These are phyloP conservation scores for Macrophya annulata DNA, from an alignment of 2,888 invertebrate genomes.

Conservation along the genomic window DNA sequence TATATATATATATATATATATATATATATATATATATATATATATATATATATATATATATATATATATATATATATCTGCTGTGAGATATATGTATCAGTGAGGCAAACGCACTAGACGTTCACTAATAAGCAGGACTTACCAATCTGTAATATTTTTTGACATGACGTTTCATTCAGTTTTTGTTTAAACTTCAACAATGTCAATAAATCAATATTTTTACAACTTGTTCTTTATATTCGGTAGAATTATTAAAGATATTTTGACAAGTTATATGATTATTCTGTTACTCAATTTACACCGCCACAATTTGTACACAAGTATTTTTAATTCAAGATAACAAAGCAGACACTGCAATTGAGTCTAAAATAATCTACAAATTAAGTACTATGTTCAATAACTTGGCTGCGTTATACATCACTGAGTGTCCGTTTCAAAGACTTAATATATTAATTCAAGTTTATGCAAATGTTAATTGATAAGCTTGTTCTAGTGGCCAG, in stretches of 20 bases:
- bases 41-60: too few relatives aligned
- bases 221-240: neutral
- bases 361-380: neutral
- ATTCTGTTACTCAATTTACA: neutral
- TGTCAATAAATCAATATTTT: neutral
- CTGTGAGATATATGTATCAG: conserved; percentile 46
- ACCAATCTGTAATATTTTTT: conserved; percentile 68
- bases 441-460: neutral
- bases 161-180: conserved; percentile 61
- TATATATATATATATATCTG: too few relatives aligned
- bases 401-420: neutral
- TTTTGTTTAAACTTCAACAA: neutral
- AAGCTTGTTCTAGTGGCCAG: neutral
- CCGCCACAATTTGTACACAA: neutral
- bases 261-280: neutral
- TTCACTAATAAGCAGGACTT: conserved; percentile 77
- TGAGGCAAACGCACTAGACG: conserved; percentile 73
- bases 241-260: neutral
- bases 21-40: too few relatives aligned
- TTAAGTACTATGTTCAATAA: neutral
- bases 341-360: conserved; percentile 33
- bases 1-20: too few relatives aligned
- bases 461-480: neutral
- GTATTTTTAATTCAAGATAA: neutral
- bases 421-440: neutral